phyloP scores from a whole-genome alignment of 2,888 invertebrate species.

The Watsonalla binaria region DNA sequence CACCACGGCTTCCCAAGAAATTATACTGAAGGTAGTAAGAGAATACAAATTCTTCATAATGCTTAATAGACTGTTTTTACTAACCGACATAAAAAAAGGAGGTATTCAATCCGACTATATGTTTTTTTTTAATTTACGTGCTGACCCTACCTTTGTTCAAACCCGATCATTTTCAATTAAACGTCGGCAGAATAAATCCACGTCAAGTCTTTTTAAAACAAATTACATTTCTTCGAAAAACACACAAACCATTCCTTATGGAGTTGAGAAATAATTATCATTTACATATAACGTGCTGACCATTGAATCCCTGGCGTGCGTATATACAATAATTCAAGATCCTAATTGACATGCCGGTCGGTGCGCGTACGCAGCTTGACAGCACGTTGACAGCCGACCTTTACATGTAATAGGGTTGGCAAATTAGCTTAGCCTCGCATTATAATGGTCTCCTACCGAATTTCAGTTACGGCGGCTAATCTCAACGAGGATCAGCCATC shows the following conservation, averaged over 20 bases:
- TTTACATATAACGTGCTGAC: conserved; percentile 9
- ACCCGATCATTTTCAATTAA: no score
- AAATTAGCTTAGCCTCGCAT: background rate
- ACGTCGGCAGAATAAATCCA: conserved; percentile 4
- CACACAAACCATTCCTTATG: background rate
- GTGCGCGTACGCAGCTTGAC: conserved; percentile 11
- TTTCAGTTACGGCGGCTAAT: no score
- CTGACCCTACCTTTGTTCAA: no score
- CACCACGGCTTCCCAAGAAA: no score
- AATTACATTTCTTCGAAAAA: background rate
- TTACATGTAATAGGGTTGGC: background rate
- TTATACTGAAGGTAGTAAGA: no score
- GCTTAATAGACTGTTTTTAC: no score
- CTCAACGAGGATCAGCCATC: no score
- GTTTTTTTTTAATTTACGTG: no score
- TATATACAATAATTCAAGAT: conserved; percentile 38
- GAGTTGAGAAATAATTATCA: conserved; percentile 7
- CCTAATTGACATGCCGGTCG: conserved; percentile 50
- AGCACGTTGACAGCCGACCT: conserved; percentile 6
- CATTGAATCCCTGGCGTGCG: conserved; percentile 38
- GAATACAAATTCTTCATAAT: no score
- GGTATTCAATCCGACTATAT: no score
- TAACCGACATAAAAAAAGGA: no score
- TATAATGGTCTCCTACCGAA: no score
- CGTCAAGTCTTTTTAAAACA: background rate